These are phyloP conservation scores for Dascillus cervinus DNA, from an alignment of 2,888 invertebrate species.

Conservation along the genomic window DNA sequence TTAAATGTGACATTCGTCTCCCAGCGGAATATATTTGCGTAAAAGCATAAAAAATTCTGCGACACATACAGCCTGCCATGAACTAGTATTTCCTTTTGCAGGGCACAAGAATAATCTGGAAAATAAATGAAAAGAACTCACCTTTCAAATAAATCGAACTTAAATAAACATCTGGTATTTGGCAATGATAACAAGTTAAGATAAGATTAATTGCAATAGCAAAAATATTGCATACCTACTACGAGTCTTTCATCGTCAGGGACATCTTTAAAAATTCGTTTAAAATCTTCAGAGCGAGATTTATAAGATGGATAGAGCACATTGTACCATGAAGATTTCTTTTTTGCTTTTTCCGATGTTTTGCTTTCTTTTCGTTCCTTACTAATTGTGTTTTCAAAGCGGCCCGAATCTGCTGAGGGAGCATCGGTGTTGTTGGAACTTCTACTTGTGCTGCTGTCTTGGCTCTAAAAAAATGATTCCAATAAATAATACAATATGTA, in stretches of 20 bases:
- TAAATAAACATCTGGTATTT: not conserved
- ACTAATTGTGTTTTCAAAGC: constrained; percentile 25
- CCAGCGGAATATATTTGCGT: constrained; percentile 97
- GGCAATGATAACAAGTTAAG: too few species aligned
- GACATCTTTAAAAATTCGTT: constrained; percentile 83
- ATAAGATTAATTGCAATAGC: constrained; percentile 8
- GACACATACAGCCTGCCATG: constrained; percentile 95
- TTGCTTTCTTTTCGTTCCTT: constrained; percentile 34
- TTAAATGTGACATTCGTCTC: constrained; percentile 79
- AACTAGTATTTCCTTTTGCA: constrained; percentile 91
- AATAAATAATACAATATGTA: too few species aligned
- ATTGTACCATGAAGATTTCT: constrained; percentile 82
- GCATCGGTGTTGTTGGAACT: constrained; percentile 24
- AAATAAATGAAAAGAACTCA: constrained; percentile 23
- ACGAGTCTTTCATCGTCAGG: constrained; percentile 86
- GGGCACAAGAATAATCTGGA: constrained; percentile 93
- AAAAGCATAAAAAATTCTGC: constrained; percentile 92
- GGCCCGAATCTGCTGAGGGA: constrained; percentile 24
- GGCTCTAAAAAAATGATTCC: constrained; percentile 10
- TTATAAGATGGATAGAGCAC: constrained; percentile 88
- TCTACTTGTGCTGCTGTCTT: constrained; percentile 22
- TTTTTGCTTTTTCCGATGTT: constrained; percentile 50
- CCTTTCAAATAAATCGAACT: not conserved
- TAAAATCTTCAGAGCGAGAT: constrained; percentile 87
- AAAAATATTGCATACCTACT: constrained; percentile 74